Evolutionary conservation across 2,113 vertebrate species (phyloP).

Genomic region (Alouatta palliata): DNA sequence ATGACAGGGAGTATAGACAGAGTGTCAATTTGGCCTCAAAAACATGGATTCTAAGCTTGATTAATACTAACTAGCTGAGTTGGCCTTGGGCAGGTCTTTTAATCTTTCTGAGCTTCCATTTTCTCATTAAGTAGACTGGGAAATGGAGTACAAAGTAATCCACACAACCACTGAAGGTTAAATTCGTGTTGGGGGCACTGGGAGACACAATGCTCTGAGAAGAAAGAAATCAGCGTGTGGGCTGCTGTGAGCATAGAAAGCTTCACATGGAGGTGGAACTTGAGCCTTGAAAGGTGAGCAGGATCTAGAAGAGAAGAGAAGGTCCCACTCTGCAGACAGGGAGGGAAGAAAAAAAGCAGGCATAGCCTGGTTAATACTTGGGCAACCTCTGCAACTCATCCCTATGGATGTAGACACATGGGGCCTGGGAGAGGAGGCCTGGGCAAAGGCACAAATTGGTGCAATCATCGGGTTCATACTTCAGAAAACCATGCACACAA

Average conservation of each 20-base stretch:
- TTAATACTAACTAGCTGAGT: background rate
- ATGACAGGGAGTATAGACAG: background rate
- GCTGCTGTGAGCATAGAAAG: no score
- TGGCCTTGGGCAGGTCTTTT: background rate
- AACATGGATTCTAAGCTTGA: background rate
- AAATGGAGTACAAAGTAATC: background rate
- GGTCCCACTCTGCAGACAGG: no score
- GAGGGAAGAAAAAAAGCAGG: background rate
- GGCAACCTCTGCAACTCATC: background rate
- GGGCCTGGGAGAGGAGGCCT: background rate
- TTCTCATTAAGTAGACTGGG: background rate
- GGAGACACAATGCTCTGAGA: no score
- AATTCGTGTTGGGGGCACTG: no score
- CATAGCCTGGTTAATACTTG: background rate
- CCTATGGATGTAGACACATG: rapidly evolving
- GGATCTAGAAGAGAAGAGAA: no score
- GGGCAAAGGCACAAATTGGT: background rate
- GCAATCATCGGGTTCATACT: background rate
- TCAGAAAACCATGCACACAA: background rate
- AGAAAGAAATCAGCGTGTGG: no score
- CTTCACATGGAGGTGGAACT: no score
- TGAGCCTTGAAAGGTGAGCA: no score
- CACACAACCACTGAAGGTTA: background rate
- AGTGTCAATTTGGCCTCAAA: background rate
- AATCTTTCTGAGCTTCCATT: background rate